phyloP scores from a whole-genome alignment of 2,113 vertebrate genomes.

The Elgaria multicarinata region DNA sequence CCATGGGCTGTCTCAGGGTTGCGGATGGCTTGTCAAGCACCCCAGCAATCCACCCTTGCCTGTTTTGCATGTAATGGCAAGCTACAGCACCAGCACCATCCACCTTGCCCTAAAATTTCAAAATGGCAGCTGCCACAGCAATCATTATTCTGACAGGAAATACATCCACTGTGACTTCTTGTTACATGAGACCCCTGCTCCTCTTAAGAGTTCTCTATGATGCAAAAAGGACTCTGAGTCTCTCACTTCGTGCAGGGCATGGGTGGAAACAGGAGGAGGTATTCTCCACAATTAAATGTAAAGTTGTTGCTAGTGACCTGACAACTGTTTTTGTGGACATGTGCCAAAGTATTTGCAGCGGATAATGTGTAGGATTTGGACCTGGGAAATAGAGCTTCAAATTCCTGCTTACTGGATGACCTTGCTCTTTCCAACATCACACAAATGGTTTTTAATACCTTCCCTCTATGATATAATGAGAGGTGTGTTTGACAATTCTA shows the following conservation, averaged over 20 bases:
- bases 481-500: neutral
- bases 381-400: neutral
- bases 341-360: neutral
- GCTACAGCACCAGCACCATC: too few relatives aligned
- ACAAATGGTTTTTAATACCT: too few relatives aligned
- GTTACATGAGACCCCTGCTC: too few relatives aligned
- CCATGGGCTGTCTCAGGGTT: too few relatives aligned
- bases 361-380: neutral
- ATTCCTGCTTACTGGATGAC: neutral
- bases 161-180: too few relatives aligned
- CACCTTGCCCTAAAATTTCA: too few relatives aligned
- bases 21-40: too few relatives aligned
- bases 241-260: neutral
- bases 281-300: neutral
- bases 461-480: neutral
- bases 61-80: too few relatives aligned
- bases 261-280: neutral
- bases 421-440: neutral
- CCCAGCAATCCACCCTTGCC: too few relatives aligned
- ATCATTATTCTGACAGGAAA: too few relatives aligned
- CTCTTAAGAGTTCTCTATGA: neutral
- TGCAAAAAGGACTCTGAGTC: neutral
- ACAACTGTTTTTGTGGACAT: neutral
- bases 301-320: neutral
- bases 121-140: too few relatives aligned